These are phyloP conservation scores for Equus quagga DNA, from an alignment of 2,113 vertebrate genomes.

Conservation along the genomic window DNA sequence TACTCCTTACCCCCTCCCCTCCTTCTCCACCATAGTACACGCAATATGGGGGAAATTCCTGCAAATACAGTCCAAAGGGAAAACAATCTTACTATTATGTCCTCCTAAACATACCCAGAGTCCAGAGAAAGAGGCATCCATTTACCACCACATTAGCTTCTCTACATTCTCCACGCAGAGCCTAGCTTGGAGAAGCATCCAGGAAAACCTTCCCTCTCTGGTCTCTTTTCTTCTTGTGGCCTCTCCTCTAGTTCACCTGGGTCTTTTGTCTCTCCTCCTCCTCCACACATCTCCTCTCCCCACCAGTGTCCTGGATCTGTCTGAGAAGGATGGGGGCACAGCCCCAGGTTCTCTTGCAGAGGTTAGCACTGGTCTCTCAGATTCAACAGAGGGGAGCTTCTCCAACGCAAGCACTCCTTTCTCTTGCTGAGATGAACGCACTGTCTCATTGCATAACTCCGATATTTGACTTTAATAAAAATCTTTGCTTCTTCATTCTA, in stretches of 20 bases:
- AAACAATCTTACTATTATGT: not conserved
- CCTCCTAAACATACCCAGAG: not conserved
- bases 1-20: accelerated
- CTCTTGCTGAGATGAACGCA: not conserved
- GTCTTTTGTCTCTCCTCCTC: not conserved
- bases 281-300: not conserved
- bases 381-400: not conserved
- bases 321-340: not conserved
- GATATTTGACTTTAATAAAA: not conserved
- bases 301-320: not conserved
- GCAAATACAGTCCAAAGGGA: not conserved
- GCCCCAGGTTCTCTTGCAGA: not conserved
- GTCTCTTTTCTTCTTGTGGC: not conserved
- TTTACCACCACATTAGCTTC: not conserved
- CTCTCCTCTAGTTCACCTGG: not conserved
- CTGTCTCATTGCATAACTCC: not conserved
- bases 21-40: not conserved
- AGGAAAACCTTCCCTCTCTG: not conserved
- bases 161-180: not conserved
- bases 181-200: not conserved
- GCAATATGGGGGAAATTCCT: not conserved
- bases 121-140: not conserved
- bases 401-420: not conserved
- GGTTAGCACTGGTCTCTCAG: not conserved
- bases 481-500: not conserved